A percentile compares a stretch with the other conserved stretches of the same genome.
Evolutionary conservation across 2,888 invertebrate genomes (phyloP).

Genomic region (Thalpophila matura): DNA sequence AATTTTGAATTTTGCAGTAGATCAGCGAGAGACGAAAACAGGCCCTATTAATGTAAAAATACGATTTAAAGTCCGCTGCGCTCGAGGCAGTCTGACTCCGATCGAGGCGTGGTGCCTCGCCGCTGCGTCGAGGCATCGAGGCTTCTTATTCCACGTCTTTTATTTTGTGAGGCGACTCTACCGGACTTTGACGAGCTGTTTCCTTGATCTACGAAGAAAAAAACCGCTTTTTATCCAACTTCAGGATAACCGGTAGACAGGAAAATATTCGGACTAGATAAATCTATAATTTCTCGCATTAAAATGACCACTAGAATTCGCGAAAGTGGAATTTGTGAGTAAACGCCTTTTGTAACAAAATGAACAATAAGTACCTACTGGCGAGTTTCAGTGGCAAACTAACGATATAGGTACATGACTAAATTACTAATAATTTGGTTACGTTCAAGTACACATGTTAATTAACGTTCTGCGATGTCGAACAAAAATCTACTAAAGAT

Average conservation of each 20-base stretch:
- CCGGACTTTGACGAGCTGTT: constrained; percentile 31
- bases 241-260: not conserved
- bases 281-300: too few relatives aligned
- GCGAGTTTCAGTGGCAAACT: not conserved
- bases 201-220: constrained; percentile 70
- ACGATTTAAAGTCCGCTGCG: constrained; percentile 47
- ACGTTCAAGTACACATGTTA: constrained; percentile 14
- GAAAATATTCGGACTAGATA: not conserved
- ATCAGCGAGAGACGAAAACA: constrained; percentile 4
- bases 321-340: not conserved
- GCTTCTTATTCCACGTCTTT: constrained; percentile 26
- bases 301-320: not conserved
- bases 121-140: constrained; percentile 44
- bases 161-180: not conserved
- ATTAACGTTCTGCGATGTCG: constrained; percentile 14
- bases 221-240: constrained; percentile 52
- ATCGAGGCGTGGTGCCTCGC: constrained; percentile 42
- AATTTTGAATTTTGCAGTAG: not conserved
- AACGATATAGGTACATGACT: not conserved
- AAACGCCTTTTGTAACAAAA: constrained; percentile 4
- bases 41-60: not conserved
- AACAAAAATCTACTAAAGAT: not conserved
- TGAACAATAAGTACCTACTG: not conserved
- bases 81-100: constrained; percentile 57
- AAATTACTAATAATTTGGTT: constrained; percentile 36